phyloP scores from a whole-genome alignment of 2,888 invertebrate species.

The Caenorhabditis plicata region DNA sequence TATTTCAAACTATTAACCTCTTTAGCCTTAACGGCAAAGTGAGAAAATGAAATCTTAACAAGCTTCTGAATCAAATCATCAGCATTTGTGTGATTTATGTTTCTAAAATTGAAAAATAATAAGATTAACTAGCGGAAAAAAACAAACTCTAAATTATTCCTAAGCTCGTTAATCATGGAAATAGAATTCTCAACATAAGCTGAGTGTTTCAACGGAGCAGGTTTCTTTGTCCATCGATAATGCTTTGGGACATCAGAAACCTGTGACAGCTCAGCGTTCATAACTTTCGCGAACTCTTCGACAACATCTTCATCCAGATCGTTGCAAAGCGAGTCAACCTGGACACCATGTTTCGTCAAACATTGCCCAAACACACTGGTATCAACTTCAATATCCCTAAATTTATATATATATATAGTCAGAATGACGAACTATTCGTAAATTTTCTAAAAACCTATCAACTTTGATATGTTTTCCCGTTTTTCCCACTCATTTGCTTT shows the following conservation, averaged over 20 bases:
- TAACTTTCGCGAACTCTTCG: slow-evolving; percentile 4
- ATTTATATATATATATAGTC: slow-evolving; percentile 1
- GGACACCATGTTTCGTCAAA: slow-evolving; percentile 27
- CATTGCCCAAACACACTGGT: slow-evolving; percentile 51
- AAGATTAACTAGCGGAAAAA: neutral
- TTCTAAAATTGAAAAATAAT: slow-evolving; percentile 3
- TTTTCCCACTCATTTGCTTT: too few relatives aligned
- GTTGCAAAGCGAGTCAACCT: slow-evolving; percentile 17
- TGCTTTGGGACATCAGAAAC: slow-evolving; percentile 83
- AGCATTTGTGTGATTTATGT: slow-evolving; percentile 11
- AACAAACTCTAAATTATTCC: slow-evolving; percentile 21
- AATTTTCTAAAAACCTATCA: slow-evolving; percentile 1
- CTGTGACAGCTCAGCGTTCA: slow-evolving; percentile 32
- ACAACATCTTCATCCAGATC: slow-evolving; percentile 21
- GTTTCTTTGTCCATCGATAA: slow-evolving; percentile 63
- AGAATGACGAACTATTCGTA: neutral
- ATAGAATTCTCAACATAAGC: slow-evolving; percentile 70
- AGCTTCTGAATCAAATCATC: slow-evolving; percentile 14
- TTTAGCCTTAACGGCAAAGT: slow-evolving; percentile 25
- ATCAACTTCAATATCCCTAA: slow-evolving; percentile 46
- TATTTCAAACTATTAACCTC: slow-evolving; percentile 13
- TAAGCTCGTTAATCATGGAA: slow-evolving; percentile 12
- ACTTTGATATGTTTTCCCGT: too few relatives aligned
- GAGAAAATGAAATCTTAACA: slow-evolving; percentile 3
- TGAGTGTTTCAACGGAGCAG: slow-evolving; percentile 79